These are phyloP conservation scores for Hipparchia sbordonii DNA, from an alignment of 2,888 invertebrate species.

Conservation along the genomic window DNA sequence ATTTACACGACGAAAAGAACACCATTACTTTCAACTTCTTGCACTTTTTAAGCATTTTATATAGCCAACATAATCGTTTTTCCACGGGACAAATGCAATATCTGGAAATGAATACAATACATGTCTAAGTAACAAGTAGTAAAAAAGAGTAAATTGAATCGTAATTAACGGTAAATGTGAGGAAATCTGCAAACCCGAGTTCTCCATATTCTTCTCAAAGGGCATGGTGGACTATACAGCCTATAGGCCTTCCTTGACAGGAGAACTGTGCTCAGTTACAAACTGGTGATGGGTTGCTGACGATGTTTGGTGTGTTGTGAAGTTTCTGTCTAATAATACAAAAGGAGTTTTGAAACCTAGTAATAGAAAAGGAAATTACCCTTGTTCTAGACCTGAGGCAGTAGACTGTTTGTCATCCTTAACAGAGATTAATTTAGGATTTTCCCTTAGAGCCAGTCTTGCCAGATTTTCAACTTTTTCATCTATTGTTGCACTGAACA, in stretches of 20 bases:
- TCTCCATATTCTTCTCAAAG: too few species aligned
- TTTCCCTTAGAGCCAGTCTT: slow-evolving; percentile 92
- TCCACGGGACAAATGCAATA: slow-evolving; percentile 97
- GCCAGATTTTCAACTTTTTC: slow-evolving; percentile 94
- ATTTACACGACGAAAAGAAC: slow-evolving; percentile 98
- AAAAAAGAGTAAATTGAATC: too few species aligned
- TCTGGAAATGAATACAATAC: slow-evolving; percentile 58
- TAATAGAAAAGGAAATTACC: slow-evolving; percentile 56
- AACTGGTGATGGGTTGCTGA: too few species aligned
- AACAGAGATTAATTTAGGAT: slow-evolving; percentile 94
- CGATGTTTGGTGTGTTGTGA: too few species aligned
- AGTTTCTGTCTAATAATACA: too few species aligned
- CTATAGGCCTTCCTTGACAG: too few species aligned
- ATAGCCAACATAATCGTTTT: slow-evolving; percentile 93
- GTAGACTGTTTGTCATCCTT: slow-evolving; percentile 90
- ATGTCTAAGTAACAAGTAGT: neutral
- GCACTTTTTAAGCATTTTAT: slow-evolving; percentile 97
- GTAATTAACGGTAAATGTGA: too few species aligned
- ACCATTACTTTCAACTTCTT: slow-evolving; percentile 96
- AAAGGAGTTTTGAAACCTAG: too few species aligned
- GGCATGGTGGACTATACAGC: too few species aligned
- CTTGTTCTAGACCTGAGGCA: slow-evolving; percentile 90
- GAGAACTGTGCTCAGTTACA: too few species aligned
- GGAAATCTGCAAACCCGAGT: too few species aligned
- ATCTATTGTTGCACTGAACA: slow-evolving; percentile 99